Evolutionary conservation across 2,888 invertebrate species (phyloP).

Genomic region (Drosophila paranaensis): DNA sequence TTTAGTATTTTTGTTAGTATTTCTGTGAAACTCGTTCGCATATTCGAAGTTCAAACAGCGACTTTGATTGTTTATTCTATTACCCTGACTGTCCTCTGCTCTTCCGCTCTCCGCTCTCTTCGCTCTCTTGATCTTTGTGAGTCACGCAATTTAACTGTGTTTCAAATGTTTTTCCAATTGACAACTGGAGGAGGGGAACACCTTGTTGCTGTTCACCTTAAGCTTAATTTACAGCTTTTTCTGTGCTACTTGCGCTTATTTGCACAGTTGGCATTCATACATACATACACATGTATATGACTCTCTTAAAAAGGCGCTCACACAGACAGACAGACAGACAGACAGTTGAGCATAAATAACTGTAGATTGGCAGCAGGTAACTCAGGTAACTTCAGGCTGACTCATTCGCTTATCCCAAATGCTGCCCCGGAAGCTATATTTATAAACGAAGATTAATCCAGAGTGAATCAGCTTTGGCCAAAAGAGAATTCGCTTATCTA

Average conservation of each 20-base stretch:
- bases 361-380: slow-evolving; percentile 19
- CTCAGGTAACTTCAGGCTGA: slow-evolving; percentile 26
- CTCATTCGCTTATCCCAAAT: slow-evolving; percentile 23
- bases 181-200: slow-evolving; percentile 8
- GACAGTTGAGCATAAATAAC: slow-evolving; percentile 19
- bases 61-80: not conserved
- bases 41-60: not conserved
- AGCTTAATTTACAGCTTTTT: slow-evolving; percentile 29
- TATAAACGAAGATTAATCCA: slow-evolving; percentile 4
- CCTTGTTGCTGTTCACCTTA: slow-evolving; percentile 12
- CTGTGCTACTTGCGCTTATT: slow-evolving; percentile 16
- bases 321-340: not conserved
- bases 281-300: not conserved
- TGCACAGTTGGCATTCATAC: slow-evolving; percentile 11
- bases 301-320: slow-evolving; percentile 1
- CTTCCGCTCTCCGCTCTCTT: not conserved
- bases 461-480: slow-evolving; percentile 29
- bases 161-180: slow-evolving; percentile 22
- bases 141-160: slow-evolving; percentile 27
- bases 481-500: slow-evolving; percentile 18
- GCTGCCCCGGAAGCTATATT: slow-evolving; percentile 7
- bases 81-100: not conserved
- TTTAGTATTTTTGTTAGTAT: not conserved
- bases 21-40: slow-evolving; percentile 4
- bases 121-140: slow-evolving; percentile 18